These are phyloP conservation scores for Cecidostiba fungosa DNA, from an alignment of 2,888 invertebrate genomes.

Conservation along the genomic window DNA sequence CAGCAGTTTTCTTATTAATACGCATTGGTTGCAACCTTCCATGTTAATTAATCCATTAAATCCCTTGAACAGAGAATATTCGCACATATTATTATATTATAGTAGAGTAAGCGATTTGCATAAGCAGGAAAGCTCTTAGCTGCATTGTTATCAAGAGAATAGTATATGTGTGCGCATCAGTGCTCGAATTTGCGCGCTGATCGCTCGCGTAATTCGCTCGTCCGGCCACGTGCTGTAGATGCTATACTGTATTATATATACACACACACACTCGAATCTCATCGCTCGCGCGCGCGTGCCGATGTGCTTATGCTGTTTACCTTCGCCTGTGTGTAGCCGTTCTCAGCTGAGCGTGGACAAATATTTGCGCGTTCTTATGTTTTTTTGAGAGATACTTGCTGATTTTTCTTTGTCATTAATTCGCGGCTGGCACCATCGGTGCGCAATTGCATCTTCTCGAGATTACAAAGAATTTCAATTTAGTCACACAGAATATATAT, in stretches of 20 bases:
- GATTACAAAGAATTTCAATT: background rate
- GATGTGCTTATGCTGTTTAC: background rate
- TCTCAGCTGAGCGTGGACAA: background rate
- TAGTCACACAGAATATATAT: background rate
- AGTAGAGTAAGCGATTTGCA: background rate
- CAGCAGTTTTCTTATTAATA: no score
- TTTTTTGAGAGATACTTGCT: background rate
- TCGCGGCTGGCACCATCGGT: no score
- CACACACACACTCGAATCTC: background rate
- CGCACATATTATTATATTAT: no score
- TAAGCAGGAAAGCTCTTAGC: slow-evolving; percentile 5
- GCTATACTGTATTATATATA: background rate
- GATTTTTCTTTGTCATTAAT: background rate
- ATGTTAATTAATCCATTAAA: no score
- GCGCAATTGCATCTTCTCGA: no score
- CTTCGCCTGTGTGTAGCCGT: background rate
- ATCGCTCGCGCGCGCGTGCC: background rate
- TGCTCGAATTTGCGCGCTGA: background rate
- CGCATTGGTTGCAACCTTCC: no score
- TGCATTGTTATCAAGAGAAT: background rate
- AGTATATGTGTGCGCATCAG: background rate
- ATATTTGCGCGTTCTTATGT: background rate
- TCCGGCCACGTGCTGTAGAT: background rate
- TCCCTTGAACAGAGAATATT: no score
- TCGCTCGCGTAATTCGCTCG: slow-evolving; percentile 10